Conservation (phyloP, 1,140 invertebrate genomes). For the Aradophagus sp. region DNA sequence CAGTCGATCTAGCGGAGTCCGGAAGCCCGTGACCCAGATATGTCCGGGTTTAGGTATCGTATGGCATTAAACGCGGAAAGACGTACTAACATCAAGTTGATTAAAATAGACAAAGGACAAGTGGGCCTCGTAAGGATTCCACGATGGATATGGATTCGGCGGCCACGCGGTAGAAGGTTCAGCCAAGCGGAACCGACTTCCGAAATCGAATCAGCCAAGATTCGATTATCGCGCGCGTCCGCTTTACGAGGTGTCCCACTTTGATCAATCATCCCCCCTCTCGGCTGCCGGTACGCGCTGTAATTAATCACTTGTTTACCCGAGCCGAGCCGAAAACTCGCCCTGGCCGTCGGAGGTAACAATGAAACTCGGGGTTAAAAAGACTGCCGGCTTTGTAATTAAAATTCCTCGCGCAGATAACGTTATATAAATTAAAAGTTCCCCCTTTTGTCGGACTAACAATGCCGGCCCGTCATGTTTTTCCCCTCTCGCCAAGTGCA, state of each 20-base stretch:
- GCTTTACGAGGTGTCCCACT: no score
- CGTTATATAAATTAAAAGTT: conserved; percentile 66
- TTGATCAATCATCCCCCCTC: no score
- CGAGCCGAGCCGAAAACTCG: no score
- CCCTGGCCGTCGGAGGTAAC: no score
- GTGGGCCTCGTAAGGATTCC: conserved; percentile 35
- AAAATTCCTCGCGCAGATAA: conserved; percentile 63
- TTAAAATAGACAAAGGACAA: conserved; percentile 47
- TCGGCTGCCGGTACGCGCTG: no score
- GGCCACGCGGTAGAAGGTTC: conserved; percentile 35
- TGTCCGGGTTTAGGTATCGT: conserved; percentile 51
- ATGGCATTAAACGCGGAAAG: conserved; percentile 38
- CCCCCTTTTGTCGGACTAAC: conserved; percentile 28
- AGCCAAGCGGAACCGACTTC: conserved; percentile 17
- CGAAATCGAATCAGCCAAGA: conserved; percentile 31
- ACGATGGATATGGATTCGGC: conserved; percentile 26
- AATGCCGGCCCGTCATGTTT: conserved; percentile 24
- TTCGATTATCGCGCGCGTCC: no score
- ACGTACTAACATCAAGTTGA: conserved; percentile 49
- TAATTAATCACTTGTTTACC: no score
- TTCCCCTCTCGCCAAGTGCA: conserved; percentile 37
- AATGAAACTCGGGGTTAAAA: no score
- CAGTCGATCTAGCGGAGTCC: conserved; percentile 25
- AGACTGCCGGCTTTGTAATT: conserved; percentile 60
- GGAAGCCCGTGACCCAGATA: conserved; percentile 59